Conservation (phyloP, 2,113 vertebrate species). For the Gadus macrocephalus region DNA sequence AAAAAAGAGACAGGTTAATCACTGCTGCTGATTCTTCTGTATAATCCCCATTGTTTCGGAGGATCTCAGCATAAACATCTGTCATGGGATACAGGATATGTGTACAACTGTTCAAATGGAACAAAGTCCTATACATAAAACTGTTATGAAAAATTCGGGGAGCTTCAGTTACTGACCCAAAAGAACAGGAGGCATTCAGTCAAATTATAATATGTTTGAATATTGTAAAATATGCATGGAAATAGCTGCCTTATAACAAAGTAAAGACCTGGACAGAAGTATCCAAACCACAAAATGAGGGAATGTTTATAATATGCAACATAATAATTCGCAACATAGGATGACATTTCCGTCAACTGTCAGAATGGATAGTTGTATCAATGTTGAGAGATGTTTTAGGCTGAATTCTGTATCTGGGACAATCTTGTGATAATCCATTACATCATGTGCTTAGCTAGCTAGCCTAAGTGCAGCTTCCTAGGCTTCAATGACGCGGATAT, state of each 20-base stretch:
- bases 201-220: too few species aligned
- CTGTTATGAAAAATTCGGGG: not conserved
- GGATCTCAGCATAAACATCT: slow-evolving; percentile 46
- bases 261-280: too few species aligned
- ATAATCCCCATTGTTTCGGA: slow-evolving; percentile 50
- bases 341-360: too few species aligned
- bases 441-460: slow-evolving; percentile 62
- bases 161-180: too few species aligned
- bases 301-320: too few species aligned
- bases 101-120: not conserved
- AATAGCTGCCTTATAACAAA: too few species aligned
- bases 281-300: too few species aligned
- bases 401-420: slow-evolving; percentile 65
- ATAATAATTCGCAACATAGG: too few species aligned
- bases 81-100: slow-evolving; percentile 23
- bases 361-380: not conserved
- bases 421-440: slow-evolving; percentile 69
- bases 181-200: too few species aligned
- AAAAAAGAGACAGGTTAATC: slow-evolving; percentile 54
- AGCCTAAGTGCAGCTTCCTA: slow-evolving; percentile 33
- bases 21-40: slow-evolving; percentile 53
- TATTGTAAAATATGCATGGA: not conserved
- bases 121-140: slow-evolving; percentile 3
- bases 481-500: slow-evolving; percentile 29
- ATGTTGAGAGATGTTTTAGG: slow-evolving; percentile 47